Percentiles rank a stretch among this genome's conserved stretches.
These are phyloP conservation scores for Eupithecia tripunctaria DNA, from an alignment of 2,888 invertebrate species.

Conservation along the genomic window DNA sequence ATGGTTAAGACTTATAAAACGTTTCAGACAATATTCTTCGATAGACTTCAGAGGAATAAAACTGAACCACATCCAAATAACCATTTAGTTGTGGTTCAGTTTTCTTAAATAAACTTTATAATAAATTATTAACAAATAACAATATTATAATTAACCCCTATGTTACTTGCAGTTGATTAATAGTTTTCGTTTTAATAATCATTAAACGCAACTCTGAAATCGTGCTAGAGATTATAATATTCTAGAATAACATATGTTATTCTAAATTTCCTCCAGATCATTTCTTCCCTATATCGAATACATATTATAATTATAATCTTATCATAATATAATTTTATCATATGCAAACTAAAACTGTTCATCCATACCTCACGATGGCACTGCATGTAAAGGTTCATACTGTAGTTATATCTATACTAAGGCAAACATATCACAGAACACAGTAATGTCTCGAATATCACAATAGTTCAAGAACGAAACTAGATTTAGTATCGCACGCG, in stretches of 20 bases:
- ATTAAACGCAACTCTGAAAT: neutral
- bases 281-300: neutral
- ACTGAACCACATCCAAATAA: too few relatives aligned
- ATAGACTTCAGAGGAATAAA: neutral
- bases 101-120: neutral
- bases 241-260: neutral
- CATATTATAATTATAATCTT: neutral
- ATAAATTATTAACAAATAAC: neutral
- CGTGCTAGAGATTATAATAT: neutral
- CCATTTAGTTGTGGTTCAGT: neutral
- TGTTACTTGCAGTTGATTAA: neutral
- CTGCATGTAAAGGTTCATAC: slow-evolving; percentile 83
- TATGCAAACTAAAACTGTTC: slow-evolving; percentile 46
- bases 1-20: neutral
- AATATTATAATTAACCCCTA: neutral
- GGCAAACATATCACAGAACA: slow-evolving; percentile 82
- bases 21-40: too few relatives aligned
- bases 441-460: slow-evolving; percentile 57
- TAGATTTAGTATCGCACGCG: slow-evolving; percentile 58
- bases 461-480: slow-evolving; percentile 57
- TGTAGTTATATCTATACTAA: slow-evolving; percentile 70
- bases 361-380: slow-evolving; percentile 83
- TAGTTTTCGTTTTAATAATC: neutral
- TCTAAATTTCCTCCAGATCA: neutral
- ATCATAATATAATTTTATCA: slow-evolving; percentile 10